These are phyloP conservation scores for Cladopsammia gracilis DNA, from an alignment of 64 coral and sea anemone genomes.

Conservation along the genomic window DNA sequence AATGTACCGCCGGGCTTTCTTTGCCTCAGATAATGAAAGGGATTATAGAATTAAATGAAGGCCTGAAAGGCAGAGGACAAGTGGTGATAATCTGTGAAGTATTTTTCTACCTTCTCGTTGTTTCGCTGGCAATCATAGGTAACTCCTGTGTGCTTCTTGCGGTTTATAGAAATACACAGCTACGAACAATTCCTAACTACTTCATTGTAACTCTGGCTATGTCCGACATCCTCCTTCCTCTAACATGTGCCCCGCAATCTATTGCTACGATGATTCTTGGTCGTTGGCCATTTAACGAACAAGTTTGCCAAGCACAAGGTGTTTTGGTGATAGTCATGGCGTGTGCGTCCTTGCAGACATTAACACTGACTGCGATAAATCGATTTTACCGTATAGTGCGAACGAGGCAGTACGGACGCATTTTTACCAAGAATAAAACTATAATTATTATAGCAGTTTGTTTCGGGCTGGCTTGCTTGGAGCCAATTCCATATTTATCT, in stretches of 20 bases:
- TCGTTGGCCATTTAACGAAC: conserved; percentile 29
- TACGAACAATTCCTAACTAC: conserved; percentile 52
- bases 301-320: conserved; percentile 47
- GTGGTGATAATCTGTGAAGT: background rate
- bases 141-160: conserved; percentile 32
- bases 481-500: conserved; percentile 21
- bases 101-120: background rate
- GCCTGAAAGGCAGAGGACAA: background rate
- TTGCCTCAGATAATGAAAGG: background rate
- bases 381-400: conserved; percentile 62
- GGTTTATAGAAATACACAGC: conserved; percentile 34
- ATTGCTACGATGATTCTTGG: background rate
- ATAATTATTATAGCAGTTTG: background rate
- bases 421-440: conserved; percentile 4
- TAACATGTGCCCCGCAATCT: conserved; percentile 28
- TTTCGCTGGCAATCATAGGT: conserved; percentile 23
- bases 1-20: too few species aligned
- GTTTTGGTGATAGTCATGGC: conserved; percentile 22
- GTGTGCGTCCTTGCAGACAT: conserved; percentile 16
- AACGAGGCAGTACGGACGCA: background rate
- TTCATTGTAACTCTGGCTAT: conserved; percentile 55
- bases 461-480: conserved; percentile 11
- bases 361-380: conserved; percentile 57
- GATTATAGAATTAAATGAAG: background rate
- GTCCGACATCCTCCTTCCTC: conserved; percentile 42